A percentile compares a stretch with the other conserved stretches of the same genome.
Evolutionary conservation across 2,888 invertebrate genomes (phyloP).

Genomic region (Pristionchus mayeri): DNA sequence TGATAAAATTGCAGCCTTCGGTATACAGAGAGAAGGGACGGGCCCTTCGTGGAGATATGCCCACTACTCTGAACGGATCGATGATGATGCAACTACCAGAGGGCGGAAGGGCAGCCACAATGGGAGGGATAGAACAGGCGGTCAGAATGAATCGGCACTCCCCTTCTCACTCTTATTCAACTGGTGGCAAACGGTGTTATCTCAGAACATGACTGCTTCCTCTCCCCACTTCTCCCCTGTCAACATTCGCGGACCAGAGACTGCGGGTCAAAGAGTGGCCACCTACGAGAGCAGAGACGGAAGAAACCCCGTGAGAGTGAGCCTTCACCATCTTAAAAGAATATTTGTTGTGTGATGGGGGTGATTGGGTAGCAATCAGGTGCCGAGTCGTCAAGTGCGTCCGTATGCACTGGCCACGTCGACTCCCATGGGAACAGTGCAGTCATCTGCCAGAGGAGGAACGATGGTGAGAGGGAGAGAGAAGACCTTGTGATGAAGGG

Average conservation of each 20-base stretch:
- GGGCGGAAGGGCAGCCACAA: background rate
- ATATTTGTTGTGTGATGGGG: too few relatives aligned
- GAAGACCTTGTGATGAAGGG: background rate
- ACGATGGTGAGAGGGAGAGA: background rate
- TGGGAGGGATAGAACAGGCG: background rate
- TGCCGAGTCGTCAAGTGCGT: constrained; percentile 48
- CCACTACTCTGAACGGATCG: background rate
- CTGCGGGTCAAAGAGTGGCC: constrained; percentile 48
- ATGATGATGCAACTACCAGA: background rate
- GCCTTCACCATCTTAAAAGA: background rate
- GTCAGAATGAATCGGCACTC: background rate
- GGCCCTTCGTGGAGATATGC: background rate
- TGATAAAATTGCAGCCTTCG: constrained; percentile 31
- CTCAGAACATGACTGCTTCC: constrained; percentile 11
- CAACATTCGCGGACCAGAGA: constrained; percentile 22
- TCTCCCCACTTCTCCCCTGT: constrained; percentile 49
- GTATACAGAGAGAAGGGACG: constrained; percentile 45
- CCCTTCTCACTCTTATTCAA: background rate
- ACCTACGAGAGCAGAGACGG: constrained; percentile 47
- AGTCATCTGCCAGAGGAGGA: background rate
- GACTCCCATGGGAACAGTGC: constrained; percentile 53
- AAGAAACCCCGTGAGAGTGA: constrained; percentile 38
- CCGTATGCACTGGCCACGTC: constrained; percentile 59
- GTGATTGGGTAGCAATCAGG: background rate
- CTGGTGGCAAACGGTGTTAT: background rate